Percentiles rank a stretch among this genome's conserved stretches.
Evolutionary conservation across 2,113 vertebrate genomes (phyloP).

Genomic region (Eretmochelys imbricata): DNA sequence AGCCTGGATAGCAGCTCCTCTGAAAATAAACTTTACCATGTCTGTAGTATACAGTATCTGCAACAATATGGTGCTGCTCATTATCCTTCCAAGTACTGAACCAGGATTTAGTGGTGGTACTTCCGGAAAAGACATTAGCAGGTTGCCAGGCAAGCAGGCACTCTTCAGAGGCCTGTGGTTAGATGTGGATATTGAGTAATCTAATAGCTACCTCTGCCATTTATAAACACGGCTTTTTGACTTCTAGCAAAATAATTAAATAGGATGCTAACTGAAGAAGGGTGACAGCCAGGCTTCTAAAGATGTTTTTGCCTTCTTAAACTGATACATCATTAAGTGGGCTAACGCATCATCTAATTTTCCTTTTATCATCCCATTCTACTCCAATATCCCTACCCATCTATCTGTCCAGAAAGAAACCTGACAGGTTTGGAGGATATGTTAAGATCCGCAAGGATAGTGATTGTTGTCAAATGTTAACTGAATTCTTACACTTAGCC

Average conservation of each 20-base stretch:
- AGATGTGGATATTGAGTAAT: accelerated
- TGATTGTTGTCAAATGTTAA: conserved; percentile 36
- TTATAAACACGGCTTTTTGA: background rate
- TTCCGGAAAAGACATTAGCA: background rate
- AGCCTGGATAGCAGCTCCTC: background rate
- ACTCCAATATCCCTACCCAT: background rate
- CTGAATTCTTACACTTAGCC: conserved; percentile 28
- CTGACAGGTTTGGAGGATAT: background rate
- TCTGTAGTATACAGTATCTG: background rate
- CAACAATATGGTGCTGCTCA: background rate
- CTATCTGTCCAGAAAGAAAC: background rate
- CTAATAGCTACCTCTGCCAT: background rate
- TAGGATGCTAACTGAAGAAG: background rate
- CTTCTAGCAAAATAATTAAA: background rate
- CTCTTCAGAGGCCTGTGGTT: background rate
- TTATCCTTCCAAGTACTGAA: background rate
- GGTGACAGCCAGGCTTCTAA: background rate
- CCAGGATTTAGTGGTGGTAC: background rate
- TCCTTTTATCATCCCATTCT: background rate
- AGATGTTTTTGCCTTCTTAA: background rate
- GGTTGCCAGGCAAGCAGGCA: background rate
- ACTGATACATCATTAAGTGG: background rate
- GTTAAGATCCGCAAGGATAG: background rate
- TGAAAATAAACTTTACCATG: background rate
- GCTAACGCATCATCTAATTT: background rate